Evolutionary conservation across 1,140 invertebrate species (phyloP).

Genomic region (Chironomus striatipennis): DNA sequence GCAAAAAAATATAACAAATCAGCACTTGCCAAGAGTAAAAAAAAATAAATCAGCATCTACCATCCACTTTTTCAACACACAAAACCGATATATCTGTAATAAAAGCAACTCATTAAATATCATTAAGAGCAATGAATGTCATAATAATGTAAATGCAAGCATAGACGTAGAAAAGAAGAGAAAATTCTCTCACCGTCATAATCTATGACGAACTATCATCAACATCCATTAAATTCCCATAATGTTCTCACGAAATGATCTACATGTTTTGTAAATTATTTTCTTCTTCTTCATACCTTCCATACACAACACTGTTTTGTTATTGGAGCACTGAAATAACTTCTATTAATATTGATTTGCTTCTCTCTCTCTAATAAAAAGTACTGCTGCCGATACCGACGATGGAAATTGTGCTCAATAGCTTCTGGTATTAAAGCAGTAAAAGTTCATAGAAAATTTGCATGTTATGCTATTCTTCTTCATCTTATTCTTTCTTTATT

Average conservation of each 20-base stretch:
- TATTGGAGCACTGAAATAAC: background rate
- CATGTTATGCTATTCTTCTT: background rate
- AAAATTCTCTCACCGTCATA: background rate
- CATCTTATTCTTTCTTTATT: background rate
- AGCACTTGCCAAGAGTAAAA: too few relatives aligned
- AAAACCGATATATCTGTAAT: too few relatives aligned
- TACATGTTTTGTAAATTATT: slow-evolving; percentile 10
- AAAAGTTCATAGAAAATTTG: background rate
- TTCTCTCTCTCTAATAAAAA: background rate
- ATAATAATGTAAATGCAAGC: background rate
- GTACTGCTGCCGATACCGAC: background rate
- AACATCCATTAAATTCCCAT: slow-evolving; percentile 3
- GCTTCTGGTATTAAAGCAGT: background rate
- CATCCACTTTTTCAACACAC: too few relatives aligned
- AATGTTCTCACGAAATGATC: slow-evolving; percentile 4
- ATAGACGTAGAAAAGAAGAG: background rate
- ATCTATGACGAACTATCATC: slow-evolving; percentile 12
- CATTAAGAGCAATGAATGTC: background rate
- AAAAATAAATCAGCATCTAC: too few relatives aligned
- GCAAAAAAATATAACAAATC: too few relatives aligned
- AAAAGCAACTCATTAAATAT: background rate
- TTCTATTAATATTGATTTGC: too few relatives aligned
- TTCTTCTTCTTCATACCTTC: background rate
- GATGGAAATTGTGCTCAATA: background rate
- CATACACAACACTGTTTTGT: background rate